Conservation (phyloP, 2,888 invertebrate genomes). For the Tiliacea aurago region DNA sequence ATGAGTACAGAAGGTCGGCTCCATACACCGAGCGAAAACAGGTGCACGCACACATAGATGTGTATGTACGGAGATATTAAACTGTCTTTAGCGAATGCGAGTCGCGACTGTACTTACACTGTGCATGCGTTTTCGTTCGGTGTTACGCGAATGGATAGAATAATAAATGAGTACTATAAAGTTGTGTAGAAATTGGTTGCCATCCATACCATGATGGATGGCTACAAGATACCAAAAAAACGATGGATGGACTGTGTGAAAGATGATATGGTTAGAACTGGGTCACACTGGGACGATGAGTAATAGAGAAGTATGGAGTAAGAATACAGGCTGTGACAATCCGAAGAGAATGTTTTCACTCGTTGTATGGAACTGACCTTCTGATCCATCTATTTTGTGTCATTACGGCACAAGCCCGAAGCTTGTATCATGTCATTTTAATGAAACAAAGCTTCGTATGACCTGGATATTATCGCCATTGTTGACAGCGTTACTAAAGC, state of each 20-base stretch:
- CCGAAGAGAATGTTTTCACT: neutral
- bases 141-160: neutral
- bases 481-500: conserved; percentile 21
- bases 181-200: neutral
- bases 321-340: neutral
- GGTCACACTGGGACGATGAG: neutral
- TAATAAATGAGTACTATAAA: neutral
- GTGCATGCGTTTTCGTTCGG: neutral
- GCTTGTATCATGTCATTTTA: conserved; percentile 22
- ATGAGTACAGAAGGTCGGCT: neutral
- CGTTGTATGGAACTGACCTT: neutral
- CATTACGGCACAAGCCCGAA: neutral
- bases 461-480: conserved; percentile 33
- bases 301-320: neutral
- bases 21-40: neutral
- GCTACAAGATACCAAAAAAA: neutral
- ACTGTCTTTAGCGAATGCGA: too few relatives aligned
- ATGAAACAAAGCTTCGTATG: conserved; percentile 30
- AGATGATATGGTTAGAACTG: neutral
- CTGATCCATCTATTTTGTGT: neutral
- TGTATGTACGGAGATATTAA: neutral
- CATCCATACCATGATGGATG: neutral
- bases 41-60: neutral
- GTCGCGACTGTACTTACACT: neutral
- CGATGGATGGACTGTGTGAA: neutral